phyloP scores from a whole-genome alignment of 2,113 vertebrate genomes.

The Ivindomyrus marchei region DNA sequence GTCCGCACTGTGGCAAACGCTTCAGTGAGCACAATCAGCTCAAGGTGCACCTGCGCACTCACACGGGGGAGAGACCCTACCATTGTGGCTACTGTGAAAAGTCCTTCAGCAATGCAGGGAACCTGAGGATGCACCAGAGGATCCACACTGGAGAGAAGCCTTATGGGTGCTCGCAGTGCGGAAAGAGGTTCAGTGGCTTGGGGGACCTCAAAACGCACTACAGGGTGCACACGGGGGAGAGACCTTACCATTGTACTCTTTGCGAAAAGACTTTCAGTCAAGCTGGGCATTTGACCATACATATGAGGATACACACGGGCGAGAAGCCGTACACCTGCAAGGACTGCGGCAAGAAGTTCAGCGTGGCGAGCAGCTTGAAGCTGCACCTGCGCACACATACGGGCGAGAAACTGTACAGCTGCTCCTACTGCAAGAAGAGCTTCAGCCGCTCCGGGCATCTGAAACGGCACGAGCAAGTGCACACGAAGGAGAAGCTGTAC shows the following conservation, averaged over 20 bases:
- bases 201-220: slow-evolving; percentile 61
- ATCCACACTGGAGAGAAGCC: slow-evolving; percentile 63
- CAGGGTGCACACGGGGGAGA: slow-evolving; percentile 61
- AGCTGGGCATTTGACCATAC: slow-evolving; percentile 60
- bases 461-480: slow-evolving; percentile 59
- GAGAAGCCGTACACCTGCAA: slow-evolving; percentile 59
- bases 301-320: slow-evolving; percentile 63
- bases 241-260: slow-evolving; percentile 58
- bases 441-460: slow-evolving; percentile 59
- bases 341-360: slow-evolving; percentile 57
- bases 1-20: slow-evolving; percentile 51
- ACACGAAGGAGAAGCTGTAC: slow-evolving; percentile 54
- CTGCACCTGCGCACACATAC: slow-evolving; percentile 62
- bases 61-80: slow-evolving; percentile 61
- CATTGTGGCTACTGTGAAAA: slow-evolving; percentile 55
- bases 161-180: slow-evolving; percentile 57
- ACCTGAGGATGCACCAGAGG: slow-evolving; percentile 58
- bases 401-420: slow-evolving; percentile 59
- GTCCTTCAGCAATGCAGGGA: slow-evolving; percentile 55
- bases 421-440: slow-evolving; percentile 55
- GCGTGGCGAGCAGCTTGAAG: slow-evolving; percentile 62
- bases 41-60: slow-evolving; percentile 61
- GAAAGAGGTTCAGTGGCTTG: slow-evolving; percentile 55
- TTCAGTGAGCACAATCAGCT: slow-evolving; percentile 65
- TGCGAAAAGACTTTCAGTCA: slow-evolving; percentile 65